phyloP scores from a whole-genome alignment of 2,888 invertebrate species.

The Caenorhabditis plicata region DNA sequence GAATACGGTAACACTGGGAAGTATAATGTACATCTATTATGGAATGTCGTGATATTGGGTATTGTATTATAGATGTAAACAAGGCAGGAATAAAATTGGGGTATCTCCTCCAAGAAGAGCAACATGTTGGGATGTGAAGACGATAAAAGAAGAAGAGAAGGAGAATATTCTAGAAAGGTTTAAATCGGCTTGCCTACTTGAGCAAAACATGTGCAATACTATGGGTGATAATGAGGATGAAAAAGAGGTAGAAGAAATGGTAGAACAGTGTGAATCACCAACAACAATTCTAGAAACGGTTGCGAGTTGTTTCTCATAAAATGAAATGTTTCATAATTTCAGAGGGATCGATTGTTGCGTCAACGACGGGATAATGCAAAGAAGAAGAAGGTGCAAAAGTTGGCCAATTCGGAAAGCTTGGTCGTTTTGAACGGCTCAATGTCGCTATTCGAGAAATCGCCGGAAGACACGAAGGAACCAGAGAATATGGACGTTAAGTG shows the following conservation, averaged over 20 bases:
- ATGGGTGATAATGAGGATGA: background rate
- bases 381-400: background rate
- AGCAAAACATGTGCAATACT: background rate
- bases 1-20: slow-evolving; percentile 8
- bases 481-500: background rate
- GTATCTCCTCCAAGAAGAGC: slow-evolving; percentile 4
- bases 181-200: too few species aligned
- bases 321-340: background rate
- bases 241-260: background rate
- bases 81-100: background rate
- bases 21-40: background rate
- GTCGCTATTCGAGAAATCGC: slow-evolving; percentile 7
- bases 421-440: slow-evolving; percentile 21
- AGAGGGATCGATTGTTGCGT: slow-evolving; percentile 18
- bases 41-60: background rate
- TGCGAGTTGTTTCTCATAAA: background rate
- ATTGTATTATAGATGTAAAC: background rate
- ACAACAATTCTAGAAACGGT: slow-evolving; percentile 20
- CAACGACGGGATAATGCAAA: slow-evolving; percentile 9
- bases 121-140: slow-evolving; percentile 22
- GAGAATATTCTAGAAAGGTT: slow-evolving; percentile 9
- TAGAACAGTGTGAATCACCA: background rate
- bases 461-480: background rate
- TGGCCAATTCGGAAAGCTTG: slow-evolving; percentile 15
- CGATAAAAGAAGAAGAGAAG: slow-evolving; percentile 19